These are phyloP conservation scores for Terebella lapidaria DNA, from an alignment of 2,888 invertebrate species.

Conservation along the genomic window DNA sequence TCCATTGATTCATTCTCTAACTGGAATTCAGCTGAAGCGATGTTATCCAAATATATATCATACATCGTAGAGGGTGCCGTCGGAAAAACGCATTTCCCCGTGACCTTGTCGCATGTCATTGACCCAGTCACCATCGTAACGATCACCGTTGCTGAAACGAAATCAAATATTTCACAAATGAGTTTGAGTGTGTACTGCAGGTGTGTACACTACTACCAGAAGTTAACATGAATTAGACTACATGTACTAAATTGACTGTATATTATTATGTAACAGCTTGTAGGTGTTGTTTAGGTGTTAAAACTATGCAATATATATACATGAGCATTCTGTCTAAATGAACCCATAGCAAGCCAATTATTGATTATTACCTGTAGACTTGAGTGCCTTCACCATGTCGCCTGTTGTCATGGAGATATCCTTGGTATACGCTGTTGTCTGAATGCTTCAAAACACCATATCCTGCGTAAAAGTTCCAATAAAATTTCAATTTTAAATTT, in stretches of 20 bases:
- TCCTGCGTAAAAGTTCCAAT: conserved; percentile 29
- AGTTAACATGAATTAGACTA: too few relatives aligned
- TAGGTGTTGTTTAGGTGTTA: too few relatives aligned
- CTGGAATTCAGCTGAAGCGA: too few relatives aligned
- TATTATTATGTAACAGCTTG: too few relatives aligned
- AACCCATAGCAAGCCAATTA: too few relatives aligned
- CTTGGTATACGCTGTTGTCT: conserved; percentile 39
- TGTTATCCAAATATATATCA: background rate
- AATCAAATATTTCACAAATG: too few relatives aligned
- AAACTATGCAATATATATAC: too few relatives aligned
- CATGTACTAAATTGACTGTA: too few relatives aligned
- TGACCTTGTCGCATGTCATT: conserved; percentile 47
- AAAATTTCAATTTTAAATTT: background rate
- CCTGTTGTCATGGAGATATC: conserved; percentile 34
- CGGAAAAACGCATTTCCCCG: conserved; percentile 37
- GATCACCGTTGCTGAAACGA: conserved; percentile 42
- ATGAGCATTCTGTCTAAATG: too few relatives aligned
- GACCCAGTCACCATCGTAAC: conserved; percentile 51
- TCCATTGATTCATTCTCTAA: too few relatives aligned
- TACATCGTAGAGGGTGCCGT: conserved; percentile 49
- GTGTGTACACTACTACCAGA: too few relatives aligned
- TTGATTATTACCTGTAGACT: conserved; percentile 36
- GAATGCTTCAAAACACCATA: conserved; percentile 39
- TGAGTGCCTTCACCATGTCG: conserved; percentile 44
- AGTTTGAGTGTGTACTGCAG: too few relatives aligned